Conservation (phyloP, 2,113 vertebrate genomes). For the Phalacrocorax aristotelis region DNA sequence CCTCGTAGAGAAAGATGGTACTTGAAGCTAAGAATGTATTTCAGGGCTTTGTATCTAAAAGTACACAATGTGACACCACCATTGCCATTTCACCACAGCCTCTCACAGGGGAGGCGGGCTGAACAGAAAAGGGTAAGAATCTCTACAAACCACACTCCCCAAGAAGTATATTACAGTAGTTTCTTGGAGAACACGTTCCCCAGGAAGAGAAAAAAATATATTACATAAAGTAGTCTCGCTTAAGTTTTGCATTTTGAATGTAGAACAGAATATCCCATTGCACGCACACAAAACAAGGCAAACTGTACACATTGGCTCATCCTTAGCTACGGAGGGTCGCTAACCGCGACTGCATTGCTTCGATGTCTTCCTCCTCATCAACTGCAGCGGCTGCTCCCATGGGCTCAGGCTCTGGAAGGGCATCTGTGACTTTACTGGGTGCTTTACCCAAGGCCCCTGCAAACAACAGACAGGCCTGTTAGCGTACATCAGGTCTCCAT, state of each 20-base stretch:
- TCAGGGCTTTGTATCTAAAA: conserved; percentile 11
- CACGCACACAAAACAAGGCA: neutral
- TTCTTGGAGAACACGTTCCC: conserved; percentile 24
- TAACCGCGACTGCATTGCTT: conserved; percentile 94
- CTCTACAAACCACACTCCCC: neutral
- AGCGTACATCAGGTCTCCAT: accelerated
- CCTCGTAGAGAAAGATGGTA: neutral
- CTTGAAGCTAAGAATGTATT: neutral
- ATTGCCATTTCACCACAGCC: neutral
- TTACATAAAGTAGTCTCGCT: conserved; percentile 63
- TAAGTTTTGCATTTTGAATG: neutral
- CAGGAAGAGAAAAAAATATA: conserved; percentile 35
- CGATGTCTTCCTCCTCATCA: conserved; percentile 91
- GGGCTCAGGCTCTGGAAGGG: conserved; percentile 83
- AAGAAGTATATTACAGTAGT: conserved; percentile 22
- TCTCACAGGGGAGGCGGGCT: neutral
- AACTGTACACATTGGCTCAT: accelerated
- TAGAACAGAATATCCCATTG: neutral
- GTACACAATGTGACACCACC: neutral
- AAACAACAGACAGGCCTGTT: neutral
- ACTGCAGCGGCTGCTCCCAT: conserved; percentile 81
- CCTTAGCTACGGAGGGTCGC: conserved; percentile 91
- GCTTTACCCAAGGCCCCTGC: conserved; percentile 96
- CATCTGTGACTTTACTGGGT: conserved; percentile 92
- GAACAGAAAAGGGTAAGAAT: neutral